A percentile compares a stretch with the other conserved stretches of the same genome.
Conservation (phyloP, 1,140 invertebrate genomes). For the Pseudachorutes palmiensis region DNA sequence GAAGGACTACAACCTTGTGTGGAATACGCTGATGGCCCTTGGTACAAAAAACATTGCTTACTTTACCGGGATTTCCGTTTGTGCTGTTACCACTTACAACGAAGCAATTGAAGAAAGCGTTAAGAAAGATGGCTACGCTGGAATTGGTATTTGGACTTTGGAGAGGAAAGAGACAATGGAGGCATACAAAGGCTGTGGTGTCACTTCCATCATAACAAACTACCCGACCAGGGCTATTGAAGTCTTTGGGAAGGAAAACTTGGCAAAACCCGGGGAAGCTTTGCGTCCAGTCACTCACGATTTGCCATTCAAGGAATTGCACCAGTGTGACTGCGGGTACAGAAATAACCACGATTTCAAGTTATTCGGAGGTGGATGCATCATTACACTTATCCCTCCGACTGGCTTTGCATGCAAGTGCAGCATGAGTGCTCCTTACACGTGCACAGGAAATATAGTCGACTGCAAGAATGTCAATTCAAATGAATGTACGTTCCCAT, state of each 20-base stretch:
- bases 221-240: not conserved
- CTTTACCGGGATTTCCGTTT: not conserved
- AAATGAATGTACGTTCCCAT: not conserved
- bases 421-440: not conserved
- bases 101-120: not conserved
- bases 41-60: not conserved
- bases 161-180: not conserved
- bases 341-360: not conserved
- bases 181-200: not conserved
- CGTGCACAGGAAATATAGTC: not conserved
- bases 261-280: not conserved
- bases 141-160: slow-evolving; percentile 3
- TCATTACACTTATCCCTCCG: not conserved
- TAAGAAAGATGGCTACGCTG: not conserved
- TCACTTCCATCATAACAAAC: not conserved
- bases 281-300: not conserved
- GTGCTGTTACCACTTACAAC: not conserved
- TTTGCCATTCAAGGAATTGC: not conserved
- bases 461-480: not conserved
- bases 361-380: not conserved
- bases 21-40: not conserved
- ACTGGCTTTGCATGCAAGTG: not conserved
- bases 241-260: not conserved
- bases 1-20: not conserved
- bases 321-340: not conserved